phyloP scores from a whole-genome alignment of 2,113 vertebrate genomes.

The Ammodytes marinus region DNA sequence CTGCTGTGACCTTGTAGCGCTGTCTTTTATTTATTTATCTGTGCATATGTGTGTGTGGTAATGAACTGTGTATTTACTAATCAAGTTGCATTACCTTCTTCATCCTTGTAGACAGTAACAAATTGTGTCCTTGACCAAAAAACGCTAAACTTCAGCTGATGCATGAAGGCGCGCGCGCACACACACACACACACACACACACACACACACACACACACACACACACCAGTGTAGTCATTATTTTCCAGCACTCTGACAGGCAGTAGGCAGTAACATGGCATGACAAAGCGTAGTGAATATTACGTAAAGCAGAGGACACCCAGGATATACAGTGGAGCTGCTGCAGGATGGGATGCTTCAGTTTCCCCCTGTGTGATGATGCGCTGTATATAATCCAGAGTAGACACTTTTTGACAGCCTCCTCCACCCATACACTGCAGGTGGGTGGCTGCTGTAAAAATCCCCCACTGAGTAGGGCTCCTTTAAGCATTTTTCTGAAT shows the following conservation, averaged over 20 bases:
- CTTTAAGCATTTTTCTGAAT: constrained; percentile 23
- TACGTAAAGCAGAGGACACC: constrained; percentile 57
- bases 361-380: constrained; percentile 43
- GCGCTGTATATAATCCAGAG: constrained; percentile 35
- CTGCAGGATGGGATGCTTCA: constrained; percentile 37
- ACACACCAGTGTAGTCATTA: constrained; percentile 38
- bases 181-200: not conserved
- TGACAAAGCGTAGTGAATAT: constrained; percentile 53
- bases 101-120: constrained; percentile 6
- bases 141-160: constrained; percentile 32
- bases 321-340: constrained; percentile 46
- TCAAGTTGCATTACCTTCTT: constrained; percentile 13
- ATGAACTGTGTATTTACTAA: constrained; percentile 25
- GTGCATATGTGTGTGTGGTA: constrained; percentile 15
- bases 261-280: constrained; percentile 46
- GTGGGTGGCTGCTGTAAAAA: constrained; percentile 54
- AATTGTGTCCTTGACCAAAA: constrained; percentile 41
- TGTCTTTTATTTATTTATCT: not conserved
- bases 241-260: constrained; percentile 46
- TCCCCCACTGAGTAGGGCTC: constrained; percentile 11
- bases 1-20: constrained; percentile 1
- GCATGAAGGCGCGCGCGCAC: not conserved
- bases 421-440: constrained; percentile 51
- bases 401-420: constrained; percentile 33
- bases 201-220: not conserved